Base-by-base conservation (phyloP, 2,113 vertebrate genomes). In the Trachemys scripta region DNA sequence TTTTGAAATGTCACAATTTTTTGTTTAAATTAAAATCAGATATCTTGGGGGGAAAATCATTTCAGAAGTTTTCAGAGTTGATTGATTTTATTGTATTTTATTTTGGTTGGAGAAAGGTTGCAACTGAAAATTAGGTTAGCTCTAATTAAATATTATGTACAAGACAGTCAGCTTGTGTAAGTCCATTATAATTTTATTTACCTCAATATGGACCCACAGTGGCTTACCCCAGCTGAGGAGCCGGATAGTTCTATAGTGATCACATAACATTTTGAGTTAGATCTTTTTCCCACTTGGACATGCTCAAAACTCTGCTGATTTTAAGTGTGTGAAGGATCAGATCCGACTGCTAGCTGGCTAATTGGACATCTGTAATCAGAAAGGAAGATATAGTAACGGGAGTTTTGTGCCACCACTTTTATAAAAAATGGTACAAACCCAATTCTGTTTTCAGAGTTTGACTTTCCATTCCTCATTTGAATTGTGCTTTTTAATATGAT, bases 221-320 rank as follows among this genome's bases (percentile, higher is more conserved):
- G 47, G 20, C 80, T 65, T 78, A 38, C 19, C 2, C n/a, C 53
- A n/a, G 9, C 54, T 83, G n/a, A 31, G 75, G 54, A 12, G 35
- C 65, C 5, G 5, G n/a, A 19, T 8, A 72, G n/a, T 38, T 72
- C 9, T 82, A 38, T 92, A 17, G 49, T 1, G 2, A 38, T 80
- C 47, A 54, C 16, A 2, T 59, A 59, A 14, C 14, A 75, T 65
- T 11, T 11, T 1, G 31, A 88, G 2, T 35, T 80, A 35, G 79
- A 53, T 45, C 1, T 0, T 20, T 0, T 3, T 3, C 38, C 49
- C 84, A 72, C 42, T 51, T 79, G 54, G 57, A 59, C 35, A 24
- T 0, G 0, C 6, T n/a, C n/a, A 8, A 69, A 90, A 56, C 13
- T 75, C 27, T 2, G 2, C 19, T 82, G 49, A 45, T 12, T 54